Conservation (phyloP, 1,140 invertebrate species). For the Lucilia sericata region DNA sequence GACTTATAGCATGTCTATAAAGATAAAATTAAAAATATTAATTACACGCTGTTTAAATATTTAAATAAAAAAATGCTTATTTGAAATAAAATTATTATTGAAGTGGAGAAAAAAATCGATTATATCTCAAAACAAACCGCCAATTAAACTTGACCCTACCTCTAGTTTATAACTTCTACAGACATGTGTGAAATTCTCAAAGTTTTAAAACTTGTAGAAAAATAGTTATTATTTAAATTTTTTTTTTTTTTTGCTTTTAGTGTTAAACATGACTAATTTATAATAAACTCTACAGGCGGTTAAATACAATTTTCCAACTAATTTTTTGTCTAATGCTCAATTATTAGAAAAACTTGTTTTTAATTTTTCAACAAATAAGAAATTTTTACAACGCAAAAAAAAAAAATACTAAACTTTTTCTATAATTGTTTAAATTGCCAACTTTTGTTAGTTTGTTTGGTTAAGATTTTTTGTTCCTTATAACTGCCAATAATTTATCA, state of each 20-base stretch:
- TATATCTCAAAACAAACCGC: background rate
- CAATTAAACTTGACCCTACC: slow-evolving; percentile 24
- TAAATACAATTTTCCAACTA: background rate
- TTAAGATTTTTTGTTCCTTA: slow-evolving; percentile 17
- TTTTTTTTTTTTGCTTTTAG: background rate
- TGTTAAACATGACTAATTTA: slow-evolving; percentile 22
- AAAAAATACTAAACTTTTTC: background rate
- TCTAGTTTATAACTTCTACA: background rate
- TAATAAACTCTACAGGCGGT: slow-evolving; percentile 8
- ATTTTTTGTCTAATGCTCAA: background rate
- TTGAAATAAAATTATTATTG: background rate
- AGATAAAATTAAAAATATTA: background rate
- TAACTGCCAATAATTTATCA: slow-evolving; percentile 21
- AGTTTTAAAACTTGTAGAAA: background rate
- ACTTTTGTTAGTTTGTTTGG: background rate
- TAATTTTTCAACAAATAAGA: slow-evolving; percentile 7
- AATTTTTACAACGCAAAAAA: background rate
- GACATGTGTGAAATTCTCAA: background rate
- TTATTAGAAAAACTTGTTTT: background rate
- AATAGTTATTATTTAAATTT: background rate
- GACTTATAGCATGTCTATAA: background rate
- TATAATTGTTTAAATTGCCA: background rate
- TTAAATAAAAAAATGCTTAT: background rate
- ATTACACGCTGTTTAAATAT: background rate
- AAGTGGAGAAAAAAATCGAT: too few species aligned